These are phyloP conservation scores for Alauda arvensis DNA, from an alignment of 2,797 vertebrate species.

Conservation along the genomic window DNA sequence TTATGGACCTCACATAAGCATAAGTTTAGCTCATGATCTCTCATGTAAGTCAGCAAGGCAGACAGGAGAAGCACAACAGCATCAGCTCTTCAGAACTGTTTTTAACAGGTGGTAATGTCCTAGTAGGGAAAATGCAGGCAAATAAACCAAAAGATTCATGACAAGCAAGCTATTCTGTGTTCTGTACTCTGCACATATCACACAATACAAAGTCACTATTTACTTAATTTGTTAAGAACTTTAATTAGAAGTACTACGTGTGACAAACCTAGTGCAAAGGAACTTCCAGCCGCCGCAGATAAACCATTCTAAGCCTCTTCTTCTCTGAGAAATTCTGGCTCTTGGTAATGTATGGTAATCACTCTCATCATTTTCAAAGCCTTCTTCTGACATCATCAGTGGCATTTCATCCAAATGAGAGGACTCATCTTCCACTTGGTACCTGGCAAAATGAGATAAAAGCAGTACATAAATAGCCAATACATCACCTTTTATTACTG, in stretches of 20 bases:
- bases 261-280: slow-evolving; percentile 87
- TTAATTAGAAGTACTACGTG: background rate
- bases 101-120: background rate
- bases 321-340: slow-evolving; percentile 79
- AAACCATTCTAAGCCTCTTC: slow-evolving; percentile 86
- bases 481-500: background rate
- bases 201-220: background rate
- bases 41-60: background rate
- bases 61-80: background rate
- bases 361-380: slow-evolving; percentile 93
- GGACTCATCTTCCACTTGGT: slow-evolving; percentile 89
- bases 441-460: slow-evolving; percentile 73
- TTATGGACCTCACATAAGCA: background rate
- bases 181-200: background rate
- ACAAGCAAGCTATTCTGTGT: background rate
- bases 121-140: background rate
- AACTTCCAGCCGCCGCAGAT: slow-evolving; percentile 90
- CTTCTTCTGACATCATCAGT: slow-evolving; percentile 98
- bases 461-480: background rate
- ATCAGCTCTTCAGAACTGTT: background rate
- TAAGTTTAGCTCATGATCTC: background rate
- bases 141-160: background rate
- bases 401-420: slow-evolving; percentile 97
- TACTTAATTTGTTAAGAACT: background rate
- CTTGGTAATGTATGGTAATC: slow-evolving; percentile 95